phyloP scores from a whole-genome alignment of 2,888 invertebrate genomes.

The Xiphydria camelus region DNA sequence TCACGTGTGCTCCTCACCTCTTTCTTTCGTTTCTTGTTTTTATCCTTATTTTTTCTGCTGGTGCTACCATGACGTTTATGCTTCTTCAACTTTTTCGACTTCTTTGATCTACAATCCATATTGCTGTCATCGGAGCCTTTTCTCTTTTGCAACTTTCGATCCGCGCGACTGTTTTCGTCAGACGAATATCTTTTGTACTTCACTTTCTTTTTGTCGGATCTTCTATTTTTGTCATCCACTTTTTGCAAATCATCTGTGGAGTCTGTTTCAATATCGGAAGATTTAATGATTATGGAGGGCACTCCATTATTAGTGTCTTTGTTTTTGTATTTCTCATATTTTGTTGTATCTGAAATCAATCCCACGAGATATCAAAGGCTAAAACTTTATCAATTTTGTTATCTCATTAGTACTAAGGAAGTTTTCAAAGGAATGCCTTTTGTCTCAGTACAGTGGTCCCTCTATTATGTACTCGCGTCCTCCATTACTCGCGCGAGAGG shows the following conservation, averaged over 20 bases:
- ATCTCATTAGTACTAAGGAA: slow-evolving; percentile 22
- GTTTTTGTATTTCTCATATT: slow-evolving; percentile 72
- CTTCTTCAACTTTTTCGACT: slow-evolving; percentile 54
- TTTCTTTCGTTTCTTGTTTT: slow-evolving; percentile 65
- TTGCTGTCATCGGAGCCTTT: slow-evolving; percentile 32
- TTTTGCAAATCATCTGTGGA: slow-evolving; percentile 20
- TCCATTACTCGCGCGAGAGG: no score
- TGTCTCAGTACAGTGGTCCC: no score
- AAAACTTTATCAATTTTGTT: slow-evolving; percentile 21
- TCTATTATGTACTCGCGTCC: no score
- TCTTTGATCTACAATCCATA: slow-evolving; percentile 38
- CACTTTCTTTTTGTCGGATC: slow-evolving; percentile 28
- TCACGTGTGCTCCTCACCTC: slow-evolving; percentile 58
- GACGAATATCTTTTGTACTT: slow-evolving; percentile 33
- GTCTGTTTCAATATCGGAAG: slow-evolving; percentile 32
- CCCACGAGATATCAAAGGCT: slow-evolving; percentile 42
- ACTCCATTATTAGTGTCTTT: slow-evolving; percentile 56
- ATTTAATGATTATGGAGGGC: slow-evolving; percentile 37
- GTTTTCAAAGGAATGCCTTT: slow-evolving; percentile 35
- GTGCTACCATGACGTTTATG: slow-evolving; percentile 47
- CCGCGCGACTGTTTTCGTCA: slow-evolving; percentile 26
- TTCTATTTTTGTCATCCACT: slow-evolving; percentile 29
- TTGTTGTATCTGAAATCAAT: slow-evolving; percentile 66
- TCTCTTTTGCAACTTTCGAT: slow-evolving; percentile 31
- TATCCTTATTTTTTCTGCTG: slow-evolving; percentile 62